Evolutionary conservation across 2,797 vertebrate species (phyloP), one percentile per base, ranked within the genome.

Genomic region (Gymnodraco acuticeps): DNA sequence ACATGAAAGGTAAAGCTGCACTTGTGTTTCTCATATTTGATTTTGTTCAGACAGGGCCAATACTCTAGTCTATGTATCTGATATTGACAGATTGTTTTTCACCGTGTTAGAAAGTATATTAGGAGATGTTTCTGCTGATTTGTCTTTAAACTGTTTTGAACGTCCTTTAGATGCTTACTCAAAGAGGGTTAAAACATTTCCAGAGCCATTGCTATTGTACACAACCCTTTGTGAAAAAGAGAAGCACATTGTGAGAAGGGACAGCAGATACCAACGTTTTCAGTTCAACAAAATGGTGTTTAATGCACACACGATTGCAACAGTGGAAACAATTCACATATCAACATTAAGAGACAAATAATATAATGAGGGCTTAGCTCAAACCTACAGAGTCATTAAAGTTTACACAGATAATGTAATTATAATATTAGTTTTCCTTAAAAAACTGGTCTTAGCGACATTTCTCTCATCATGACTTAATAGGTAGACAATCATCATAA

Each of bases 171-270:
- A 54, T 55, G 16, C 64, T 56, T 15, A 46, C 20, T 56, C 10
- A 64, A 43, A 19, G 5, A 38, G 31, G 3, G 47, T 41, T 52
- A 17, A 77, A 19, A 54, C 5, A 42, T 19, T 6, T 10, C 50
- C 42, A 46, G 47, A 59, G 38, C 3, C 43, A 33, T 9, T 42
- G 20, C 52, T 45, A 45, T 27, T 52, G 13, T 54, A 27, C 55
- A 71, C 2, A 27, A 58, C 16, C 33, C 56, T 41, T 11, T 11
- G 4, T 61, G 48, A 64, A 51, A 43, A 55, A 54, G 2, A 42
- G 45, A 15, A 64, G 42, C 17, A 61, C 50, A 68, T 42, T 9
- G 48, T 47, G 20, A 62, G 17, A 62, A 63, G 75, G n/a, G 31
- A 9, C n/a, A 19, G 15, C 68, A 19, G 48, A 16, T 63, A 33